These are phyloP conservation scores for Nephrotoma appendiculata DNA, from an alignment of 2,888 invertebrate genomes.

Conservation along the genomic window DNA sequence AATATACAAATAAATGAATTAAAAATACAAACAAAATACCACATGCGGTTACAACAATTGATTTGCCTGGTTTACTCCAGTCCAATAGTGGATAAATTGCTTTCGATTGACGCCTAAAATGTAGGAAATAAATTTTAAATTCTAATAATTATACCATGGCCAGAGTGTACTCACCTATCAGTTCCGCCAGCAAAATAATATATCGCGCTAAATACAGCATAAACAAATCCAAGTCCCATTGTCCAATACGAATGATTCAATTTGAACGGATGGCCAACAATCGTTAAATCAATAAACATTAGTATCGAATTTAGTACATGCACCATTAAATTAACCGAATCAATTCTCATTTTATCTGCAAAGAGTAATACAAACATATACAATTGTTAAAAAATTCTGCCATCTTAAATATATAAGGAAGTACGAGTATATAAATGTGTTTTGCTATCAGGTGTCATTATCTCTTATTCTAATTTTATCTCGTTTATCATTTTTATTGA, in stretches of 20 bases:
- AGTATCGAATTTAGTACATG: slow-evolving; percentile 50
- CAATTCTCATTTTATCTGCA: slow-evolving; percentile 28
- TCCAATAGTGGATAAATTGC: slow-evolving; percentile 64
- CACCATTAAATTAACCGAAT: slow-evolving; percentile 32
- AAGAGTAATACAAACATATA: neutral
- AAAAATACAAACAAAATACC: slow-evolving; percentile 43
- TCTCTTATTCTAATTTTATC: neutral
- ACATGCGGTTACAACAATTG: slow-evolving; percentile 41
- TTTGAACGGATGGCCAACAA: slow-evolving; percentile 57
- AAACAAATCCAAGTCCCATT: slow-evolving; percentile 43
- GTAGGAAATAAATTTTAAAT: slow-evolving; percentile 9
- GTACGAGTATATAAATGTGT: neutral
- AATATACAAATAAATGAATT: slow-evolving; percentile 43
- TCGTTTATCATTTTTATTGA: neutral
- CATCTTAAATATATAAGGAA: neutral
- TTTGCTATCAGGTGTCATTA: neutral
- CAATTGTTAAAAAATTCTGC: neutral
- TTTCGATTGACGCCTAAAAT: slow-evolving; percentile 40
- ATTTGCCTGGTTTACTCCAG: slow-evolving; percentile 50
- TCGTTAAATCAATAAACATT: slow-evolving; percentile 53
- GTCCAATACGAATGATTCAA: slow-evolving; percentile 40
- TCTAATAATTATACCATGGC: neutral
- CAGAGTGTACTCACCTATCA: slow-evolving; percentile 39
- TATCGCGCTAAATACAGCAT: slow-evolving; percentile 52
- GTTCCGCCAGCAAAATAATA: slow-evolving; percentile 59